Evolutionary conservation across 2,113 vertebrate species (phyloP).

Genomic region (Chaenogobius annularis): DNA sequence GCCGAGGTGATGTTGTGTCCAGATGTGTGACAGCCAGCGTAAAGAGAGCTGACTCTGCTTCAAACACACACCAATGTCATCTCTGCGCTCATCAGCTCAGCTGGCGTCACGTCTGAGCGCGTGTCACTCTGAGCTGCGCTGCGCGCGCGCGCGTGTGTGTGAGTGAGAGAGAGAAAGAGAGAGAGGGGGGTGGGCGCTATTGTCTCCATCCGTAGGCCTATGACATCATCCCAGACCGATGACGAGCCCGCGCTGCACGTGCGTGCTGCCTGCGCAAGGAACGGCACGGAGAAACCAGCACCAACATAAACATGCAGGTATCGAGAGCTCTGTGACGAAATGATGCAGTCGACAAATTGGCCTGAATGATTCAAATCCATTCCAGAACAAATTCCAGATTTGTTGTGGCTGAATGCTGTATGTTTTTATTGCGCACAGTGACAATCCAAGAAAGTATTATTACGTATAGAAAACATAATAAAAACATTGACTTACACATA

Average conservation of each 20-base stretch:
- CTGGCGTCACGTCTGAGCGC: slow-evolving; percentile 64
- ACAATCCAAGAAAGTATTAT: background rate
- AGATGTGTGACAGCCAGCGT: slow-evolving; percentile 62
- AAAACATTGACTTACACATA: background rate
- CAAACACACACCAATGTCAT: slow-evolving; percentile 24
- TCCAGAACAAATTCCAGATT: too few relatives aligned
- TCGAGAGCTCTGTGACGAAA: background rate
- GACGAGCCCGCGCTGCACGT: slow-evolving; percentile 63
- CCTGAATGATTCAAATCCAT: background rate
- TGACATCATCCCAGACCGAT: slow-evolving; percentile 81
- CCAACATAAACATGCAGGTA: background rate
- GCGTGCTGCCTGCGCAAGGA: slow-evolving; percentile 17
- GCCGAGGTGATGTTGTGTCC: slow-evolving; percentile 57
- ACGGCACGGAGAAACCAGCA: background rate
- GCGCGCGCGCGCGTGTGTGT: slow-evolving; percentile 43
- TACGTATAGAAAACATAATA: background rate
- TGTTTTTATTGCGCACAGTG: background rate
- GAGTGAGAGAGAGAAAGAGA: slow-evolving; percentile 25
- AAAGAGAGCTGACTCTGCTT: background rate
- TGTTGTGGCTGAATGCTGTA: background rate
- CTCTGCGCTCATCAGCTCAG: slow-evolving; percentile 55
- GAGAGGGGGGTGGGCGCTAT: slow-evolving; percentile 66
- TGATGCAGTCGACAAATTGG: background rate
- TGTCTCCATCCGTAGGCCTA: slow-evolving; percentile 59
- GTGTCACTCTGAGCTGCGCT: slow-evolving; percentile 67